Evolutionary conservation across 2,888 invertebrate species (phyloP).

Genomic region (Drosophila ustulata): DNA sequence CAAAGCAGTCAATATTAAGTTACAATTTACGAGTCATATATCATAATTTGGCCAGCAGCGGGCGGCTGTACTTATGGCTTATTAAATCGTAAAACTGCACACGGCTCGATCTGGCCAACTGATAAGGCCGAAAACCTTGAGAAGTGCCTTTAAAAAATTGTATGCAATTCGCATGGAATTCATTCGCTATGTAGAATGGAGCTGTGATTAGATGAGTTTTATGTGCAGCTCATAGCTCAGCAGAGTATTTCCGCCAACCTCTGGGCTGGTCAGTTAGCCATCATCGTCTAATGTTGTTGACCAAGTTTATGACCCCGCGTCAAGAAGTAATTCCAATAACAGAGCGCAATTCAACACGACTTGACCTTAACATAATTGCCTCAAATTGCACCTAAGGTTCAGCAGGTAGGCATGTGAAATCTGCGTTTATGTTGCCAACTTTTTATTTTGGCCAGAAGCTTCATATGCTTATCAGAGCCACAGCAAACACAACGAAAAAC

Average conservation of each 20-base stretch:
- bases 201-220: conserved; percentile 20
- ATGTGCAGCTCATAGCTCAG: conserved; percentile 5
- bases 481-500: conserved; percentile 66
- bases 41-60: conserved; percentile 71
- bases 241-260: conserved; percentile 37
- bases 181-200: conserved; percentile 4
- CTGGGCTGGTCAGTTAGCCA: background rate
- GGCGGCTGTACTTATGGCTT: conserved; percentile 60
- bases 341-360: conserved; percentile 48
- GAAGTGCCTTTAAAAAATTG: conserved; percentile 16
- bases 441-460: conserved; percentile 42
- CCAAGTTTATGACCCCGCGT: conserved; percentile 45
- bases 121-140: conserved; percentile 28
- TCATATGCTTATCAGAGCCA: conserved; percentile 59
- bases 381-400: conserved; percentile 55
- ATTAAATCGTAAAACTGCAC: conserved; percentile 70
- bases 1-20: conserved; percentile 60
- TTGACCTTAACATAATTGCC: conserved; percentile 60
- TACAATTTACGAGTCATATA: conserved; percentile 79
- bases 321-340: conserved; percentile 47
- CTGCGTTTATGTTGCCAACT: conserved; percentile 29
- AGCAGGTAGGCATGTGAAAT: conserved; percentile 56
- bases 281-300: conserved; percentile 42
- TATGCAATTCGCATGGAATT: conserved; percentile 18
- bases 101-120: conserved; percentile 39